These are phyloP conservation scores for Propithecus perrieri DNA, from an alignment of 2,797 vertebrate genomes.

Conservation along the genomic window DNA sequence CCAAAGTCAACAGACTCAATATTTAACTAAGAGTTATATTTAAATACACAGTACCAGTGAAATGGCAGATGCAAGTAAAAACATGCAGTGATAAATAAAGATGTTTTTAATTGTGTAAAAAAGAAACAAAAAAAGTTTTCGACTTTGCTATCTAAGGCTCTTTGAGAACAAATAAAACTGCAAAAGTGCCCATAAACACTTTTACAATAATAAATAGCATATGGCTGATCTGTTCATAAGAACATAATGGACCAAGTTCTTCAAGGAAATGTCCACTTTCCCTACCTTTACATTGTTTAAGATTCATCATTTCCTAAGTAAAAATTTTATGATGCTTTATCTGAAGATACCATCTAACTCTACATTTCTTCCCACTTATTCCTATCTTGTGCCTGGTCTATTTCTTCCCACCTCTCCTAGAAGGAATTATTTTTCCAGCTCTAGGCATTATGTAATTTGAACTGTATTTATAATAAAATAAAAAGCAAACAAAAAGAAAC, in stretches of 20 bases:
- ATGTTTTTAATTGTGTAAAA: not conserved
- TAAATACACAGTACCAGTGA: not conserved
- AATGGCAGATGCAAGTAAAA: not conserved
- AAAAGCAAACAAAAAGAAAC: constrained; percentile 39
- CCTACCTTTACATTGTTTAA: not conserved
- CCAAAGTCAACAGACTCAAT: not conserved
- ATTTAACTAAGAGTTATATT: constrained; percentile 20
- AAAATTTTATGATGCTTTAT: constrained; percentile 1
- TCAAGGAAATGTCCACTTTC: not conserved
- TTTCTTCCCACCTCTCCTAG: not conserved
- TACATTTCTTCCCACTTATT: not conserved
- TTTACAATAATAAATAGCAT: not conserved
- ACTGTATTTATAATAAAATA: not conserved
- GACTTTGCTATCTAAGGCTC: not conserved
- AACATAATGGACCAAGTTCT: not conserved
- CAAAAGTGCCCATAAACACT: not conserved
- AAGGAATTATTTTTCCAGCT: not conserved
- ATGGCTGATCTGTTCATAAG: not conserved
- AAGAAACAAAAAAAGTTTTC: not conserved
- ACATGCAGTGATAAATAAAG: not conserved
- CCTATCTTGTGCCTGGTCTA: not conserved
- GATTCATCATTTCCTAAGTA: not conserved
- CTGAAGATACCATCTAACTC: not conserved
- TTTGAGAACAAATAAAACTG: constrained; percentile 28
- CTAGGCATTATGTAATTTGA: not conserved